These are phyloP conservation scores for Lucifuga dentata DNA, from an alignment of 2,113 vertebrate species.

Conservation along the genomic window DNA sequence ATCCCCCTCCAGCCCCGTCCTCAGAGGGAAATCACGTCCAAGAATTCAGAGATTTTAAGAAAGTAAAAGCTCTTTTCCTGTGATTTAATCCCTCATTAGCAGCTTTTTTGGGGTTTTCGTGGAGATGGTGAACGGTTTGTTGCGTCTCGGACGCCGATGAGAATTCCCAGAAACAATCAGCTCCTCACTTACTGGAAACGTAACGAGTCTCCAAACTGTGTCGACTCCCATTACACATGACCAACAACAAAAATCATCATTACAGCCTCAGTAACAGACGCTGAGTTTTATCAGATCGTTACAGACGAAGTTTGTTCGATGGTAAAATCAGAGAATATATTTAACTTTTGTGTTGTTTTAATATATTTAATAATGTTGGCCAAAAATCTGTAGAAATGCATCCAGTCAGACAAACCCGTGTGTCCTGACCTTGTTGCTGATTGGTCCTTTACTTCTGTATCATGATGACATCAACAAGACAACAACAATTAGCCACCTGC, in stretches of 20 bases:
- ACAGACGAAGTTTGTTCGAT: too few species aligned
- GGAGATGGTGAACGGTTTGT: background rate
- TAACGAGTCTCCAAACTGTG: constrained; percentile 10
- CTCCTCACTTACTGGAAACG: constrained; percentile 3
- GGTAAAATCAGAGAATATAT: too few species aligned
- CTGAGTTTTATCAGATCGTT: constrained; percentile 13
- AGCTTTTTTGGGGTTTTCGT: constrained; percentile 11
- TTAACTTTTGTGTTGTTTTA: too few species aligned
- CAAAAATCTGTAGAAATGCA: too few species aligned
- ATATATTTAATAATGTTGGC: too few species aligned
- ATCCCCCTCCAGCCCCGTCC: background rate
- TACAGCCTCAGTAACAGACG: constrained; percentile 13
- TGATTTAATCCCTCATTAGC: constrained; percentile 44
- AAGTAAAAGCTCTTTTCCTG: constrained; percentile 2
- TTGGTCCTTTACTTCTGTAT: too few species aligned
- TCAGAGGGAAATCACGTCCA: background rate
- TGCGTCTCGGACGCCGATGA: constrained; percentile 25
- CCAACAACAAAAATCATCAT: constrained; percentile 35
- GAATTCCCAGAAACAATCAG: constrained; percentile 45
- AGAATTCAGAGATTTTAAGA: background rate
- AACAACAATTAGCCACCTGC: too few species aligned
- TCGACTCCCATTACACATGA: constrained; percentile 13
- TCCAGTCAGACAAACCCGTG: too few species aligned
- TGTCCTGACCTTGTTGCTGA: too few species aligned
- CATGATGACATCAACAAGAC: too few species aligned